Evolutionary conservation across 30 jellyfish, hydroid and myxozoan species (phyloP).

Genomic region (Aurelia coerulea): DNA sequence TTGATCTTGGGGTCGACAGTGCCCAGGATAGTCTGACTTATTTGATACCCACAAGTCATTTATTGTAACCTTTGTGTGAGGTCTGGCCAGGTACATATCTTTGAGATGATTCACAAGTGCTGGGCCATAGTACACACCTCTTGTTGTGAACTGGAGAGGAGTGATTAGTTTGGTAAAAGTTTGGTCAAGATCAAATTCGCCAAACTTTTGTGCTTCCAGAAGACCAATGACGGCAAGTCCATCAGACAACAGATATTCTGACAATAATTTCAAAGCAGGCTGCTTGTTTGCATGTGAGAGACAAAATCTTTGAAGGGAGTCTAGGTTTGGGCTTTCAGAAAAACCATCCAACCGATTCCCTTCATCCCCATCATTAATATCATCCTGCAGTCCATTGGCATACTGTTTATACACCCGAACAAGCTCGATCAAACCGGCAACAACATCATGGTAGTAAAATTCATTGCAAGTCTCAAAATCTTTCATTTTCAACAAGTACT

Average conservation of each 20-base stretch:
- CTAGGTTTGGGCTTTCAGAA: too few relatives aligned
- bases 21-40: constrained; percentile 51
- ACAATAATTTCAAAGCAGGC: constrained; percentile 19
- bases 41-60: constrained; percentile 35
- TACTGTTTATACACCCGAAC: background rate
- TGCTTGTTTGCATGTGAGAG: constrained; percentile 5
- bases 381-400: constrained; percentile 8
- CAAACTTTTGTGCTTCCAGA: background rate
- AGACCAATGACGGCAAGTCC: constrained; percentile 29
- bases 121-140: constrained; percentile 50
- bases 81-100: constrained; percentile 40
- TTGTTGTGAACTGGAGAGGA: constrained; percentile 42
- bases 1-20: constrained; percentile 40
- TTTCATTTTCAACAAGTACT: constrained; percentile 42
- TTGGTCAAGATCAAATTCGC: constrained; percentile 17
- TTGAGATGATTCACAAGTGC: constrained; percentile 32
- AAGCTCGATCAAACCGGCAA: constrained; percentile 56
- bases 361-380: background rate
- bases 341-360: too few relatives aligned
- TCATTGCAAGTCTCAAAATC: constrained; percentile 58
- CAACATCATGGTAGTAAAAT: constrained; percentile 42
- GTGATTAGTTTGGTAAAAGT: constrained; percentile 7
- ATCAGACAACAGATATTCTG: constrained; percentile 4
- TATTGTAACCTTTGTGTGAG: constrained; percentile 10
- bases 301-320: background rate